Conservation (phyloP, 2,797 vertebrate genomes). For the Pseudochaenichthys georgianus region DNA sequence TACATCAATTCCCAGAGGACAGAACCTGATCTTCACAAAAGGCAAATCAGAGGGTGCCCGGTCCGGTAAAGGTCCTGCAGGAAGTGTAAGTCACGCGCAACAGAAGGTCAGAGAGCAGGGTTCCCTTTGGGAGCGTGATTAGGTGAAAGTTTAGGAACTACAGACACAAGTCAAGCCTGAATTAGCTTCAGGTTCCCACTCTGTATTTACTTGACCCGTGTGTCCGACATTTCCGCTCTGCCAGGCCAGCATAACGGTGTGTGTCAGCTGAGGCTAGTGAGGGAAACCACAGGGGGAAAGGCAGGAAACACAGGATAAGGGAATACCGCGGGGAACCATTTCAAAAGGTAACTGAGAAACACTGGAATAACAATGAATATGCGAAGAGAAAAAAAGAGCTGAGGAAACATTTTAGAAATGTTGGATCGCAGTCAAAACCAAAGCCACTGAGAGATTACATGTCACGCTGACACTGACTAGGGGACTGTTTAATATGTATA, state of each 20-base stretch:
- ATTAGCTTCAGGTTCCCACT: slow-evolving; percentile 67
- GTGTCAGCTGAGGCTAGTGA: slow-evolving; percentile 68
- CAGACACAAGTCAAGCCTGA: slow-evolving; percentile 47
- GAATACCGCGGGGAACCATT: slow-evolving; percentile 43
- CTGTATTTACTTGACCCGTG: slow-evolving; percentile 75
- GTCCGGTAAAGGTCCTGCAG: slow-evolving; percentile 35
- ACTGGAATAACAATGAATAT: slow-evolving; percentile 34
- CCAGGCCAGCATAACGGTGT: slow-evolving; percentile 38
- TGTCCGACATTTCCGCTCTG: slow-evolving; percentile 65
- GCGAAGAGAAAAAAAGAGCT: slow-evolving; percentile 5
- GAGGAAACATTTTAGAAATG: slow-evolving; percentile 3
- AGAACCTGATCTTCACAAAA: slow-evolving; percentile 36
- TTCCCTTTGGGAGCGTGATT: slow-evolving; percentile 58
- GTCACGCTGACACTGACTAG: slow-evolving; percentile 18
- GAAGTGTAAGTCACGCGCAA: slow-evolving; percentile 43
- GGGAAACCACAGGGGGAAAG: slow-evolving; percentile 57
- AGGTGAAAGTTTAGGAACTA: slow-evolving; percentile 56
- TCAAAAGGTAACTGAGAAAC: slow-evolving; percentile 56
- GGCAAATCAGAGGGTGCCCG: slow-evolving; percentile 10
- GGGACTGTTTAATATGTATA: slow-evolving; percentile 46
- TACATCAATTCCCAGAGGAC: slow-evolving; percentile 27
- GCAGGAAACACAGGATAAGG: slow-evolving; percentile 60
- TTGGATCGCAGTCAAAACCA: slow-evolving; percentile 24
- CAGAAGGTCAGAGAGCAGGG: slow-evolving; percentile 62
- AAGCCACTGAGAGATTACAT: slow-evolving; percentile 30